Base-by-base conservation (phyloP, 2,797 vertebrate genomes). In the Anolis apletophallus region DNA sequence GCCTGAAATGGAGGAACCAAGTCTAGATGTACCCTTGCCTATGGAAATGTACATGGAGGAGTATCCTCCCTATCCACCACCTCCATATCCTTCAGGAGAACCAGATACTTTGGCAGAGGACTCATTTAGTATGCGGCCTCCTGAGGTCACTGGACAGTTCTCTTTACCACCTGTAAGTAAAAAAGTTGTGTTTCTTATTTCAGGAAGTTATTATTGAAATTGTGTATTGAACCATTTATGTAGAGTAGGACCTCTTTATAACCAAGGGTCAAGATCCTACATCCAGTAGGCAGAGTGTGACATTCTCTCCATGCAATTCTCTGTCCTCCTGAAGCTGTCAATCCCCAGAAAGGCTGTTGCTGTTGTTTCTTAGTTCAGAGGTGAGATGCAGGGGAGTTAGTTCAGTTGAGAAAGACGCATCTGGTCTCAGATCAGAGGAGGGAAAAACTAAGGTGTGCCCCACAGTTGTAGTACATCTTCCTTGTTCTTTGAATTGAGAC, bases 51-150 rank as follows among this genome's bases (percentile, higher is more conserved):
- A 98, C 90, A 91, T 97, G 88, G 99, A 99, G 89, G 99, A 99
- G 73, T 99, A 99, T 68, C 98, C 99, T 10, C 98, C 99, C 0
- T 99, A 99, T 89, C 99, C 99, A 6, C 98, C 99, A 0, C 99
- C 99, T 0, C 99, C 99, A 3, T 99, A 99, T 90, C 98, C 97
- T 0, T 97, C 97, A 2, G 97, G 96, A 34, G 98, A 99, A 32
- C 97, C 98, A 1, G 98, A 99, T 61, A 97, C 93, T 85, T 76
- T 97, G 0, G 97, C 96, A 72, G 98, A 99, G 80, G 98, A 99
- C 91, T 93, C 94, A 0, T 96, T 97, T 79, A 99, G 84, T 94
- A 97, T 99, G 98, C 96, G 97, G 83, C 98, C 98, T 0, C 98
- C 99, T 2, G 99, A 99, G 95, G 94, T 99, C 94, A 99, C 98